Conservation (phyloP, 1,140 invertebrate species). For the Octopus bimaculoides region DNA sequence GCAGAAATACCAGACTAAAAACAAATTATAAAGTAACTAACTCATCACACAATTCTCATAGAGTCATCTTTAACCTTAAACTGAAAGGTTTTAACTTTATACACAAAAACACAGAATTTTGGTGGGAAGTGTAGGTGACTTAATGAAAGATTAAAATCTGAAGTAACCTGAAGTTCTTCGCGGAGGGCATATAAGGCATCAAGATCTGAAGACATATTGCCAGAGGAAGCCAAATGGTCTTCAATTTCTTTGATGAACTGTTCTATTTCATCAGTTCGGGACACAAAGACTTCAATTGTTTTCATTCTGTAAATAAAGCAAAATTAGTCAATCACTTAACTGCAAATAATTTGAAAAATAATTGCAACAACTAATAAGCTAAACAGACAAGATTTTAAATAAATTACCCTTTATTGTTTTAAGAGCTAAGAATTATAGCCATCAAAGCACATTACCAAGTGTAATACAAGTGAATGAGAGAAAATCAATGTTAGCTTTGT, state of each 20-base stretch:
- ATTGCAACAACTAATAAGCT: background rate
- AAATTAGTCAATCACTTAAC: background rate
- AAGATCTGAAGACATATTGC: conserved; percentile 79
- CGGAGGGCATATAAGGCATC: conserved; percentile 66
- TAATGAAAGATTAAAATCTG: background rate
- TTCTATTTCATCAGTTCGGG: conserved; percentile 83
- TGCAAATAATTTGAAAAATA: conserved; percentile 12
- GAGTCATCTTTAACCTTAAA: too few species aligned
- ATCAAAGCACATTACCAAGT: too few species aligned
- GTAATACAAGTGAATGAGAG: too few species aligned
- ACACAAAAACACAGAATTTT: too few species aligned
- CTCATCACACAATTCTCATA: too few species aligned
- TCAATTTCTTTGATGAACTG: conserved; percentile 88
- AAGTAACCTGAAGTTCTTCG: conserved; percentile 45
- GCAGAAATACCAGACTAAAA: too few species aligned
- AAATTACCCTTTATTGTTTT: background rate
- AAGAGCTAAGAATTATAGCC: too few species aligned
- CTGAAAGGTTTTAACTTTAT: too few species aligned
- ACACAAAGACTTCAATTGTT: conserved; percentile 84
- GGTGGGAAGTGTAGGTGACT: too few species aligned
- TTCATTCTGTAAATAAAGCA: conserved; percentile 66
- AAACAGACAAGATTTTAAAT: conserved; percentile 5
- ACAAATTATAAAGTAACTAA: too few species aligned
- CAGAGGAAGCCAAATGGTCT: conserved; percentile 79
- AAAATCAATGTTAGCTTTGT: too few species aligned